Conservation (phyloP, 2,888 invertebrate genomes). For the Cetonia aurata region DNA sequence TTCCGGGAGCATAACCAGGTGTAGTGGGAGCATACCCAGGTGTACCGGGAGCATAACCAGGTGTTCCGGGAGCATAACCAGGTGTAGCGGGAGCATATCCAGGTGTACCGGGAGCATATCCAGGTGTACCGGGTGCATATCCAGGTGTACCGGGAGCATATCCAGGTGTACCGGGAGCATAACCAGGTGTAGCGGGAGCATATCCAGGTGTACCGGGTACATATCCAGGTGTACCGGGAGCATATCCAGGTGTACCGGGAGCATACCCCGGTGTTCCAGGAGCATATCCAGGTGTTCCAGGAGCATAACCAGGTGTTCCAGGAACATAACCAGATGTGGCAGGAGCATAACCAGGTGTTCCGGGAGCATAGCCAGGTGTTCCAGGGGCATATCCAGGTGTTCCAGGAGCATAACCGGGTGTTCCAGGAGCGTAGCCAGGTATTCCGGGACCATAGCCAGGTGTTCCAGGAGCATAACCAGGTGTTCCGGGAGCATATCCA, state of each 20-base stretch:
- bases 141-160: constrained; percentile 34
- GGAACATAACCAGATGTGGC: constrained; percentile 34
- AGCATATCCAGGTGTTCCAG: constrained; percentile 34
- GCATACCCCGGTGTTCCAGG: constrained; percentile 17
- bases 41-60: constrained; percentile 13
- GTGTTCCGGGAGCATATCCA: constrained; percentile 22
- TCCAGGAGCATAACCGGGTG: constrained; percentile 17
- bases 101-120: constrained; percentile 28
- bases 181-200: constrained; percentile 37
- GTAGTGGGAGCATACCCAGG: too few relatives aligned
- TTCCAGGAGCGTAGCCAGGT: constrained; percentile 37
- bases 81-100: constrained; percentile 25
- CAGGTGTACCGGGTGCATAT: constrained; percentile 40
- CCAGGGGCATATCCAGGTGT: constrained; percentile 27
- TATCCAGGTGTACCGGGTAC: neutral
- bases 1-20: constrained; percentile 31
- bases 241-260: constrained; percentile 18
- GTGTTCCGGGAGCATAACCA: constrained; percentile 9
- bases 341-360: constrained; percentile 20
- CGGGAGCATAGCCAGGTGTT: constrained; percentile 36
- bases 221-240: constrained; percentile 36
- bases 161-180: constrained; percentile 28
- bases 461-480: constrained; percentile 12
- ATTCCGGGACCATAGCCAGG: neutral
- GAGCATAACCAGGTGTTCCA: constrained; percentile 38